A percentile compares a stretch with the other conserved stretches of the same genome.
Evolutionary conservation across 2,888 invertebrate genomes (phyloP).

Genomic region (Aspidiotus destructor): DNA sequence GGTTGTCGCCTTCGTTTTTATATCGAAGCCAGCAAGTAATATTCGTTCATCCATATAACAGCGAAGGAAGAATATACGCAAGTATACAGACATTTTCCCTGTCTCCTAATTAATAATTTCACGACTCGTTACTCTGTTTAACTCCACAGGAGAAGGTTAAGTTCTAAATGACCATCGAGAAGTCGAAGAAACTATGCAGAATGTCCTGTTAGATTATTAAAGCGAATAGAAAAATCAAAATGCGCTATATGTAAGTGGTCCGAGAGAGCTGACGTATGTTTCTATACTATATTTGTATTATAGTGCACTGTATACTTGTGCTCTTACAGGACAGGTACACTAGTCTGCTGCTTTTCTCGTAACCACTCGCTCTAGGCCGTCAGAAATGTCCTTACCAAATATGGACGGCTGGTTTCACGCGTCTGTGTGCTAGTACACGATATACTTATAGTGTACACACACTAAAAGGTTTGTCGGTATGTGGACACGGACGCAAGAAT

Average conservation of each 20-base stretch:
- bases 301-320: not conserved
- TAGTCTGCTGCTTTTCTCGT: conserved; percentile 26
- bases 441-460: conserved; percentile 17
- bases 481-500: conserved; percentile 6
- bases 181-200: conserved; percentile 6
- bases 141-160: too few species aligned
- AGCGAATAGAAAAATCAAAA: conserved; percentile 30
- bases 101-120: too few species aligned
- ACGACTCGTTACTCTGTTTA: too few species aligned
- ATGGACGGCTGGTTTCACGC: conserved; percentile 27
- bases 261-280: conserved; percentile 17
- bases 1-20: too few species aligned
- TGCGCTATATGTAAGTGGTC: conserved; percentile 21
- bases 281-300: conserved; percentile 21
- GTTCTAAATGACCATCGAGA: too few species aligned
- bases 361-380: conserved; percentile 30
- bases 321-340: conserved; percentile 5
- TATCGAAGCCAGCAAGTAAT: too few species aligned
- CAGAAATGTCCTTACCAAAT: conserved; percentile 31
- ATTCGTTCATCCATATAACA: too few species aligned
- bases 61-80: too few species aligned
- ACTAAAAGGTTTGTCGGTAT: conserved; percentile 29
- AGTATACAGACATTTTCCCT: too few species aligned
- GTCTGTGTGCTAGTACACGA: not conserved
- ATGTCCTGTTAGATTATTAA: conserved; percentile 32